These are phyloP conservation scores for Simalia tracyae DNA, from an alignment of 2,797 vertebrate species.

Conservation along the genomic window DNA sequence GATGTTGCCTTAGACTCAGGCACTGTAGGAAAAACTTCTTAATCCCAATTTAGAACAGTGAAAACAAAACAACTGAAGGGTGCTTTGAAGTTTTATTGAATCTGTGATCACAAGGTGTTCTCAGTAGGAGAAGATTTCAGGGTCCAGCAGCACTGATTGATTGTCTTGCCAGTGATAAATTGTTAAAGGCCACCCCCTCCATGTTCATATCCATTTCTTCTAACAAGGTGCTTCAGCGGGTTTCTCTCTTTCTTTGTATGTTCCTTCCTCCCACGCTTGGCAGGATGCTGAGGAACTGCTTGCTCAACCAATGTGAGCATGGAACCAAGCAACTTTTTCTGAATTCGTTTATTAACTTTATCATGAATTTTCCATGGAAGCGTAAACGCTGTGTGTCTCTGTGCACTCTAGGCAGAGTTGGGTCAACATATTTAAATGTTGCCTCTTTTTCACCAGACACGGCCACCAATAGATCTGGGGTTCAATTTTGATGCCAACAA, in stretches of 20 bases:
- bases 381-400: not conserved
- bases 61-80: not conserved
- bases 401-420: not conserved
- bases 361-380: not conserved
- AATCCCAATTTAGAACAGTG: not conserved
- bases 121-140: not conserved
- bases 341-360: not conserved
- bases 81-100: not conserved
- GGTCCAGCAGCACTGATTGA: too few species aligned
- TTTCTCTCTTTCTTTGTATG: not conserved
- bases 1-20: not conserved
- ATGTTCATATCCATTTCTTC: not conserved
- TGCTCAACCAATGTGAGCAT: not conserved
- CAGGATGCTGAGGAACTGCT: not conserved
- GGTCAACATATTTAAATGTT: not conserved
- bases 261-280: not conserved
- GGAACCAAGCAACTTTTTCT: too few species aligned
- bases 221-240: not conserved
- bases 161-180: too few species aligned
- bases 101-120: not conserved
- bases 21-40: not conserved
- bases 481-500: conserved; percentile 96
- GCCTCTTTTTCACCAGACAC: conserved; percentile 76
- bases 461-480: conserved; percentile 85
- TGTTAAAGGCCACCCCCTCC: not conserved